Evolutionary conservation across 1,140 invertebrate genomes (phyloP), one percentile per base, ranked within the genome.

Genomic region (Dinoponera quadriceps): DNA sequence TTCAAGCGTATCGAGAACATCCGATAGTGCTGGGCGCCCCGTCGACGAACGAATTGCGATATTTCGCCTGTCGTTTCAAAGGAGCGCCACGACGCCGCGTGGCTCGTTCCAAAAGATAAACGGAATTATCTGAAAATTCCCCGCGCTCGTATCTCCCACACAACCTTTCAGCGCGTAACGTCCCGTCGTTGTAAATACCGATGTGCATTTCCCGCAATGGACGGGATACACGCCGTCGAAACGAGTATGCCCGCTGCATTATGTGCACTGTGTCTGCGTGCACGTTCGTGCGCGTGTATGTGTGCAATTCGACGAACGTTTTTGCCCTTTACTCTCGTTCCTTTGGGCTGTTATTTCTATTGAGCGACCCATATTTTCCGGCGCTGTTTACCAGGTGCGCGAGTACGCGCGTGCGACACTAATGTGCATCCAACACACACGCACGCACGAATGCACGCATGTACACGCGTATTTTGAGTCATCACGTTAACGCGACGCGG

Each of bases 91-190:
- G 27, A 55, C 57, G 44, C n/a, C 25, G 18, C 25, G 7, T 44
- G 14, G 27, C 60, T 66, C 62, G 62, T 77, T 77, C 62, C 20
- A 5, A 38, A 77, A 77, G 74, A 66, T 22, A 66, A 66, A 66
- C 29, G 49, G 49, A 77, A 77, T 77, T 66, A 77, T 77, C 29
- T 77, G 48, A 77, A 77, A 66, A 77, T 77, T 66, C 22, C n/a
- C 29, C n/a, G 38, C 11, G 38, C 16, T 75, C 59, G 44, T 65
- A 29, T 65, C 25, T 38, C 27, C n/a, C 29, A 16, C 33, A 27
- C 13, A n/a, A 20, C 38, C 38, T 44, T 66, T 65, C 20, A 33
- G 20, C 54, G 25, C 44, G 18, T 77, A 54, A 77, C 49, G 27
- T 77, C 48, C 20, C 11, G 27, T 27, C 44, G 16, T 14, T 77